phyloP scores from a whole-genome alignment of 2,888 invertebrate species.

The Rhagium mordax region DNA sequence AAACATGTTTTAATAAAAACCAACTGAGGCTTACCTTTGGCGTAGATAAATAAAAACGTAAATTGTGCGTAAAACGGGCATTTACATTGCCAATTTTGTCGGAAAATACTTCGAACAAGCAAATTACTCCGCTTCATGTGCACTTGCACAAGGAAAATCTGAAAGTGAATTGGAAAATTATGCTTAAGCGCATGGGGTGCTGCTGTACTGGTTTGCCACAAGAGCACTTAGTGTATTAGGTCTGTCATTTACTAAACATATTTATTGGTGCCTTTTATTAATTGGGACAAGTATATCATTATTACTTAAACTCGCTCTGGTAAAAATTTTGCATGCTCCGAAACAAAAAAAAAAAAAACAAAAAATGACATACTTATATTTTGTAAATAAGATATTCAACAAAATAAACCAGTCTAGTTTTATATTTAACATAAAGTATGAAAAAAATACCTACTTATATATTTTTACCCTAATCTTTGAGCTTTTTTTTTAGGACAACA shows the following conservation, averaged over 20 bases:
- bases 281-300: no score
- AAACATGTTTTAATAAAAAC: slow-evolving; percentile 62
- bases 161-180: slow-evolving; percentile 58
- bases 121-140: slow-evolving; percentile 57
- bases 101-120: slow-evolving; percentile 51
- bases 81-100: slow-evolving; percentile 61
- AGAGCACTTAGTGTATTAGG: slow-evolving; percentile 19
- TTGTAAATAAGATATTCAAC: no score
- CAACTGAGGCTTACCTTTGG: slow-evolving; percentile 55
- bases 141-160: slow-evolving; percentile 51
- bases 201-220: slow-evolving; percentile 18
- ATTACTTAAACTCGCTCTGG: no score
- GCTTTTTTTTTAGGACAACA: no score
- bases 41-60: slow-evolving; percentile 63
- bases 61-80: slow-evolving; percentile 64
- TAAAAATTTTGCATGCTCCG: no score
- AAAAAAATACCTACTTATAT: no score
- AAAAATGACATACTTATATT: no score
- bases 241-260: not conserved
- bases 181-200: slow-evolving; percentile 37
- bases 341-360: no score
- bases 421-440: no score
- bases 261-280: not conserved
- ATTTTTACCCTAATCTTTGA: no score
- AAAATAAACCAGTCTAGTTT: no score